Evolutionary conservation across 1,140 invertebrate genomes (phyloP).

Genomic region (Drosophila nikananu): DNA sequence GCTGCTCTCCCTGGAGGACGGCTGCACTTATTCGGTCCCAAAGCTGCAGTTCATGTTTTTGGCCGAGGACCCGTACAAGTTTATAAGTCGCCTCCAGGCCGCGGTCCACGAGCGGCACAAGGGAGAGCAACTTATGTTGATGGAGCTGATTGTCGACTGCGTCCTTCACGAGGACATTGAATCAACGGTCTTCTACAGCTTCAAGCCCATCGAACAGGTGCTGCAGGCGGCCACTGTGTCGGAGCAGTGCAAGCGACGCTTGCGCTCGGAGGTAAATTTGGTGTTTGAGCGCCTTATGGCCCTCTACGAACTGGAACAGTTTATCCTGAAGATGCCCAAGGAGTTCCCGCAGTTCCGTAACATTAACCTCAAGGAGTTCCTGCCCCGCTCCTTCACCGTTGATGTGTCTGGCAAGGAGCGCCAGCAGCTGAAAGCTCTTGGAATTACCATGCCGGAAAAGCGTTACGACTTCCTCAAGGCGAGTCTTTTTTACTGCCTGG

Average conservation of each 20-base stretch:
- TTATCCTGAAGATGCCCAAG: slow-evolving; percentile 74
- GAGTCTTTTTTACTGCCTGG: slow-evolving; percentile 65
- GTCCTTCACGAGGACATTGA: slow-evolving; percentile 73
- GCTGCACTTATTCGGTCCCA: slow-evolving; percentile 63
- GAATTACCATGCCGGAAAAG: slow-evolving; percentile 46
- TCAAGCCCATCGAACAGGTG: slow-evolving; percentile 63
- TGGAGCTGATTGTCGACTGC: slow-evolving; percentile 80
- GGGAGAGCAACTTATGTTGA: slow-evolving; percentile 70
- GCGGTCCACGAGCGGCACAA: slow-evolving; percentile 68
- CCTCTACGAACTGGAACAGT: slow-evolving; percentile 74
- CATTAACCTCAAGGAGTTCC: slow-evolving; percentile 56
- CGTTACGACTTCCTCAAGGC: slow-evolving; percentile 47
- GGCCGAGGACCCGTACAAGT: slow-evolving; percentile 74
- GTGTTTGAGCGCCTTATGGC: slow-evolving; percentile 80
- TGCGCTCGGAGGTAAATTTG: slow-evolving; percentile 70
- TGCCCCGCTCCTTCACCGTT: slow-evolving; percentile 51
- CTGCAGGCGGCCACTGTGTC: slow-evolving; percentile 45
- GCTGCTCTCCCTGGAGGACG: slow-evolving; percentile 58
- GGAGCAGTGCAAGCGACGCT: slow-evolving; percentile 52
- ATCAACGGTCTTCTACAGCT: slow-evolving; percentile 58
- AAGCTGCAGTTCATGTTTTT: slow-evolving; percentile 82
- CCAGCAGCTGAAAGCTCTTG: slow-evolving; percentile 32
- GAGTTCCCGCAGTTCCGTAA: slow-evolving; percentile 72
- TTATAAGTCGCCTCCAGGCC: slow-evolving; percentile 61
- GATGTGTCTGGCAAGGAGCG: slow-evolving; percentile 51